A percentile compares a stretch with the other conserved stretches of the same genome.
Evolutionary conservation across 2,888 invertebrate genomes (phyloP).

Genomic region (Chrysotoxum bicinctum): DNA sequence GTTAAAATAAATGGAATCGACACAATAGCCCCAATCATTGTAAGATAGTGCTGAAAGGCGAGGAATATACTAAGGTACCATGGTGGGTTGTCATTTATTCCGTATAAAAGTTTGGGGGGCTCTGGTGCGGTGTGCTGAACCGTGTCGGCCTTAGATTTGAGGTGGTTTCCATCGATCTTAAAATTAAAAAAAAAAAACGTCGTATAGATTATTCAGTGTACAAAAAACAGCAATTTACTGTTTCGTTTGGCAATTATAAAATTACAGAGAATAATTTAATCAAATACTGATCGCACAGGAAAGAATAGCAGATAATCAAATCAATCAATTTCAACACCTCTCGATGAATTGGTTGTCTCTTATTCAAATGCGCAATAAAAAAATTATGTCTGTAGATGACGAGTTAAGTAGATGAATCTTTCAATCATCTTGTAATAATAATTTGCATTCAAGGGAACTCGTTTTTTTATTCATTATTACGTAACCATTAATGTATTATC

Average conservation of each 20-base stretch:
- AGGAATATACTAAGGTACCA: conserved; percentile 93
- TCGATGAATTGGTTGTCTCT: not conserved
- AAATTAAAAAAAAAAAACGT: not conserved
- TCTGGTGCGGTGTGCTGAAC: conserved; percentile 5
- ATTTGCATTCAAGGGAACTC: not conserved
- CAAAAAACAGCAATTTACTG: not conserved
- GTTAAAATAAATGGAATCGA: conserved; percentile 91
- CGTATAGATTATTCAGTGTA: not conserved
- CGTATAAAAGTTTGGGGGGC: conserved; percentile 83
- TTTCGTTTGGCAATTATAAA: not conserved
- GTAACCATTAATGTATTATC: not conserved
- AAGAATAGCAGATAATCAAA: not conserved
- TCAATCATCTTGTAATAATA: conserved; percentile 10
- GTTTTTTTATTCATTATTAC: not conserved
- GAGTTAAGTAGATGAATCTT: conserved; percentile 10
- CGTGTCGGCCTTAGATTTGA: not conserved
- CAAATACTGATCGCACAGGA: not conserved
- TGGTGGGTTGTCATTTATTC: conserved; percentile 90
- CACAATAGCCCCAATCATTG: conserved; percentile 93
- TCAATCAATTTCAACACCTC: not conserved
- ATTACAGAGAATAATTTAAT: not conserved
- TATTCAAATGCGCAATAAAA: conserved; percentile 14
- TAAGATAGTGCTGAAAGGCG: conserved; percentile 92
- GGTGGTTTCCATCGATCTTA: conserved; percentile 50
- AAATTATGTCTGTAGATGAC: not conserved